Conservation (phyloP, 2,113 vertebrate genomes). For the Pandion haliaetus region DNA sequence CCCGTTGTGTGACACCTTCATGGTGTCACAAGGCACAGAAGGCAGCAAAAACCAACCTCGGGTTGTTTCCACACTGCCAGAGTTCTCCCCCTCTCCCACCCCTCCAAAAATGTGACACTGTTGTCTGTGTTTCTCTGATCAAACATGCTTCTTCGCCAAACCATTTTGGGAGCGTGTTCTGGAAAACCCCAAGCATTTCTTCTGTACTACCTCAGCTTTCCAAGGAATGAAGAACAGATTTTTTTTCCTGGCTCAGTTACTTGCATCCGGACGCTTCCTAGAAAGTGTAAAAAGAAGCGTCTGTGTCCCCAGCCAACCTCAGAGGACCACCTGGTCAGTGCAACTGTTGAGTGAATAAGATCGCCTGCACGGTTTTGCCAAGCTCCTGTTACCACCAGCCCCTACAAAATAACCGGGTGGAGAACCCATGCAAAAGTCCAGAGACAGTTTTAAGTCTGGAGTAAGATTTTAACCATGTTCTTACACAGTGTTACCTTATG, state of each 20-base stretch:
- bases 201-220: not conserved
- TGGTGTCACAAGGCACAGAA: not conserved
- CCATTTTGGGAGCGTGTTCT: not conserved
- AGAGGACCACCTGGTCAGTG: not conserved
- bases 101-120: not conserved
- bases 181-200: not conserved
- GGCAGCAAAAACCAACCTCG: not conserved
- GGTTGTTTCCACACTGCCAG: not conserved
- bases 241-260: not conserved
- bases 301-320: constrained; percentile 49
- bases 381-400: not conserved
- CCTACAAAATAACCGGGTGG: not conserved
- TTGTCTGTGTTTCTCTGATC: not conserved
- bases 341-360: not conserved
- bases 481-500: not conserved
- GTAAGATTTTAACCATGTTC: not conserved
- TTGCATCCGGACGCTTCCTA: not conserved
- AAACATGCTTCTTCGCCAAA: not conserved
- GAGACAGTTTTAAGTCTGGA: not conserved
- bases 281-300: constrained; percentile 52
- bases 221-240: constrained; percentile 1
- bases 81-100: not conserved
- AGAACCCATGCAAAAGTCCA: not conserved
- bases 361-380: not conserved
- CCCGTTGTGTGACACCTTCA: accelerated